These are phyloP conservation scores for Calonectris borealis DNA, from an alignment of 2,113 vertebrate species.

Conservation along the genomic window DNA sequence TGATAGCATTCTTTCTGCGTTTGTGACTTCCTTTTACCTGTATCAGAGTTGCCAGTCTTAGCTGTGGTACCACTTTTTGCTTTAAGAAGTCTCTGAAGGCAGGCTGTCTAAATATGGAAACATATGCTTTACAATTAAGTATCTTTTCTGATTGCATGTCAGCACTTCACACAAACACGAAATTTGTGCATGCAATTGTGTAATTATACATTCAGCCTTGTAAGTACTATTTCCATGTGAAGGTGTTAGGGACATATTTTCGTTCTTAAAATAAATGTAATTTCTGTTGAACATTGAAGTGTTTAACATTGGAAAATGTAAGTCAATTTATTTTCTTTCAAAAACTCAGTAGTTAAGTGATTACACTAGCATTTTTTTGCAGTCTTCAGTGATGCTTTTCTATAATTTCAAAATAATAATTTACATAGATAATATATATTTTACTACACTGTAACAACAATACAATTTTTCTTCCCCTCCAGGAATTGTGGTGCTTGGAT, in stretches of 20 bases:
- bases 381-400: background rate
- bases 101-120: background rate
- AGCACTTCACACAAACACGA: background rate
- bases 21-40: background rate
- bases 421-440: background rate
- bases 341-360: background rate
- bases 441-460: background rate
- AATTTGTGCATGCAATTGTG: background rate
- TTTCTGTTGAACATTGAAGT: background rate
- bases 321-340: background rate
- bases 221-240: background rate
- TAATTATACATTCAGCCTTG: background rate
- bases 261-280: background rate
- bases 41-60: background rate
- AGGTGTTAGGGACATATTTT: background rate
- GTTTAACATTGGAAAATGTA: background rate
- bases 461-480: conserved; percentile 31
- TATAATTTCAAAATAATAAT: background rate
- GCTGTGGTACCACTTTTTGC: background rate
- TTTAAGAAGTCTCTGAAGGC: background rate
- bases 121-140: background rate
- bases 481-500: conserved; percentile 96
- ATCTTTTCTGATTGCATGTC: background rate
- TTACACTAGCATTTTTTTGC: background rate
- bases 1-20: background rate